Base-by-base conservation (phyloP, 2,888 invertebrate species). In the Ichneumon xanthorius region DNA sequence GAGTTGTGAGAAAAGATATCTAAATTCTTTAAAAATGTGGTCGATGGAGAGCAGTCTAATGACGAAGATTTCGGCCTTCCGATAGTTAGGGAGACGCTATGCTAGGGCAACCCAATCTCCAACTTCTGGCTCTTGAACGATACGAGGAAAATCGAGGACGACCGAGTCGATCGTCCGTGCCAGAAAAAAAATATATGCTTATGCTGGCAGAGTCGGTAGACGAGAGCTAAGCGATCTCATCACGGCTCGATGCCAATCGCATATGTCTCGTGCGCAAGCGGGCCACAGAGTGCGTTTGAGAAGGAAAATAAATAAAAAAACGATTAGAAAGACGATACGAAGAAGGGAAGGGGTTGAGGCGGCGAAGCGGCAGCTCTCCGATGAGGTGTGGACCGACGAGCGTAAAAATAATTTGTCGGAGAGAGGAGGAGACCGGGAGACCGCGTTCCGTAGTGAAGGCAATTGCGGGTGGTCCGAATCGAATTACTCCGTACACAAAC, bases 1-100 rank as follows among this genome's bases (percentile, higher is more conserved):
- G 6, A 63, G 33, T 7, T 33, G 30, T 4, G 33, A 22, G 50
- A 33, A 40, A 58, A 55, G n/a, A 22, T 5, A 14, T 4, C n/a
- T 14, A 67, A 58, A 58, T 68, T 61, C 3, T 45, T 14, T 1
- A 3, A 14, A 3, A 45, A 45, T 4, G 45, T 30, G 45, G n/a
- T 70, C 48, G 9, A 48, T 63, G 1, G 4, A 37, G 63, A 0
- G 76, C 26, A 45, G 68, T 67, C 82, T 76, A 30, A 55, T 85
- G 85, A 82, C 85, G 85, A 76, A 80, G 76, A 50, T 7, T 72
- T 63, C 67, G 85, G 80, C 80, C 82, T 80, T 85, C 77, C 63
- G 61, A 76, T 37, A 61, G 85, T 16, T 16, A 67, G 72, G 72
- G 58, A 71, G 76, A 75, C 80, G 63, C 45, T 58, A 2, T 9